A percentile compares a stretch with the other conserved stretches of the same genome.
Conservation (phyloP, 1,140 invertebrate genomes). For the Paraescarpia echinospica region DNA sequence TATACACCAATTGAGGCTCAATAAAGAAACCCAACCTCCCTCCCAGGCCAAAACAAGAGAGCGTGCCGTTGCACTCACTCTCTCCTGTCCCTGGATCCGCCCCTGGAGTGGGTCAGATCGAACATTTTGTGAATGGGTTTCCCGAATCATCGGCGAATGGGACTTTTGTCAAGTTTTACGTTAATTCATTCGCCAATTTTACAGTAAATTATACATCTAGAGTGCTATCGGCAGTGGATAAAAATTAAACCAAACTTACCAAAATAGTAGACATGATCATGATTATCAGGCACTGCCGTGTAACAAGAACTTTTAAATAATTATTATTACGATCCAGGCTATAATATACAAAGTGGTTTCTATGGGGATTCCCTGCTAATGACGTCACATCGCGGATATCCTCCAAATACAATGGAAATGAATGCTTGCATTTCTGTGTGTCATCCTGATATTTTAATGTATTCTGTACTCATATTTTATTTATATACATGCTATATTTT, state of each 20-base stretch:
- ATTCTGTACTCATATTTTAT: no score
- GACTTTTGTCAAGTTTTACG: neutral
- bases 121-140: neutral
- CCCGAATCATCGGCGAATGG: neutral
- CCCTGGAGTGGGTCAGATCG: neutral
- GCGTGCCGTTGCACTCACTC: no score
- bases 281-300: neutral
- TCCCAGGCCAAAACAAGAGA: no score
- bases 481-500: no score
- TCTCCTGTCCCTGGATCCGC: no score
- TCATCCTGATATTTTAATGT: no score
- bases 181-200: neutral
- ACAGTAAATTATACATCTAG: neutral
- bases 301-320: neutral
- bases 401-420: neutral
- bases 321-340: neutral
- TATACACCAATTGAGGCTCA: no score
- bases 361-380: neutral
- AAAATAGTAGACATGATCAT: neutral
- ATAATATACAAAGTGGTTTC: slow-evolving; percentile 6
- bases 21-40: no score
- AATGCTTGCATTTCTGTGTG: no score
- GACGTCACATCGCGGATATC: neutral
- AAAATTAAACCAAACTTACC: neutral
- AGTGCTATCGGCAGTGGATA: neutral